Percentiles rank a stretch among this genome's conserved stretches.
Conservation (phyloP, 2,888 invertebrate species). For the Neoitamus cyanurus region DNA sequence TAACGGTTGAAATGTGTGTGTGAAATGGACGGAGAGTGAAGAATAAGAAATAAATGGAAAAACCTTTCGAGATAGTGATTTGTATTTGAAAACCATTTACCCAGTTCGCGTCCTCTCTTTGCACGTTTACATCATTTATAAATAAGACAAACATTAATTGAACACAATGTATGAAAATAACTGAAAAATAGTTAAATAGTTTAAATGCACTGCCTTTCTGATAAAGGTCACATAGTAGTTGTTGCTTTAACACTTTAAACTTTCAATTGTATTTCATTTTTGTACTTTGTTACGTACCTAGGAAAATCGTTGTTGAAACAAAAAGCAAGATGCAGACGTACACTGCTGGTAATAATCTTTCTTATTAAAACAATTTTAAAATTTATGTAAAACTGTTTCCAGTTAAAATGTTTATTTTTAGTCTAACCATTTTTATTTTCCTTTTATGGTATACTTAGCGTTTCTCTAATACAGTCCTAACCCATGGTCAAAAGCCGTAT, state of each 20-base stretch:
- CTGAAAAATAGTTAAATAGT: neutral
- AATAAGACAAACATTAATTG: neutral
- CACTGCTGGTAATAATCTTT: neutral
- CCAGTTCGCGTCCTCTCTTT: neutral
- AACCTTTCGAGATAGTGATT: neutral
- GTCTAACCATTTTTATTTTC: no score
- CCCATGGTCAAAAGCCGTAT: no score
- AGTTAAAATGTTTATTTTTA: no score
- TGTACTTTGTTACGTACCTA: conserved; percentile 1
- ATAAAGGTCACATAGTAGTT: neutral
- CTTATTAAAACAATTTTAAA: no score
- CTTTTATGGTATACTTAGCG: no score
- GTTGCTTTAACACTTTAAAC: neutral
- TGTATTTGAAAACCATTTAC: neutral
- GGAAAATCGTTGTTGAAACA: neutral
- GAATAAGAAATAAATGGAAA: neutral
- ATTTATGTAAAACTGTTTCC: no score
- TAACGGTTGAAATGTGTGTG: neutral
- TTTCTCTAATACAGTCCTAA: no score
- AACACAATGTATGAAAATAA: neutral
- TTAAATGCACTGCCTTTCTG: neutral
- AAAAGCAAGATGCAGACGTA: neutral
- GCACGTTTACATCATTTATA: neutral
- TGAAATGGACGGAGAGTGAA: conserved; percentile 6
- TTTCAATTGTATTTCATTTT: neutral